phyloP scores from a whole-genome alignment of 2,797 vertebrate genomes.

The Gambelia wislizenii region DNA sequence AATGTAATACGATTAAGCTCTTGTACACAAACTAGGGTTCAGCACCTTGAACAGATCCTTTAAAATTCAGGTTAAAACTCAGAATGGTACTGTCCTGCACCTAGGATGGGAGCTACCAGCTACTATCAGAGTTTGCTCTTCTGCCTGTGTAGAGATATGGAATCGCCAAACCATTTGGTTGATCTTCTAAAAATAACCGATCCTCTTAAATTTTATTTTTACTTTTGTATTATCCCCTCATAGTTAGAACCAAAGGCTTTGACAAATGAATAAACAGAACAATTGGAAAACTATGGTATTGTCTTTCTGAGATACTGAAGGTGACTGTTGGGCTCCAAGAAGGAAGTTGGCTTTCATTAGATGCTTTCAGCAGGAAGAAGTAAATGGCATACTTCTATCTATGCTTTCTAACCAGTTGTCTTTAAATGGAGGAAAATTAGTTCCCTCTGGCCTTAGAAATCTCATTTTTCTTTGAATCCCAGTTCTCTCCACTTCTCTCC shows the following conservation, averaged over 20 bases:
- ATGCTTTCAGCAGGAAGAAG: background rate
- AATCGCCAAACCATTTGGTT: background rate
- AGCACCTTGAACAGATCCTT: too few species aligned
- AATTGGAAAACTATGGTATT: background rate
- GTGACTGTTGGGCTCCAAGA: background rate
- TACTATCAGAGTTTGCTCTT: background rate
- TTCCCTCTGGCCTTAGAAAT: background rate
- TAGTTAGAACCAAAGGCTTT: background rate
- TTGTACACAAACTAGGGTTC: too few species aligned
- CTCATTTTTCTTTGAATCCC: background rate
- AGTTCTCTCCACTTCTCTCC: background rate
- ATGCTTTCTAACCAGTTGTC: background rate
- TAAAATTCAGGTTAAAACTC: background rate
- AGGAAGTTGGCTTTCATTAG: background rate
- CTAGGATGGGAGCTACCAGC: too few species aligned
- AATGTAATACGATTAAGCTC: too few species aligned
- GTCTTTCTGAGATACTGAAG: background rate
- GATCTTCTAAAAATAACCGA: background rate
- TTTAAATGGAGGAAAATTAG: constrained; percentile 4
- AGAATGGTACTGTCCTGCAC: too few species aligned
- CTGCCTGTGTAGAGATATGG: background rate
- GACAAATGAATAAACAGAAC: background rate
- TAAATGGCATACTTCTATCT: background rate
- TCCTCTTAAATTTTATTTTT: background rate
- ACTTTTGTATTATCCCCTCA: background rate